Conservation (phyloP, 1,140 invertebrate genomes). For the Anadara kagoshimensis region DNA sequence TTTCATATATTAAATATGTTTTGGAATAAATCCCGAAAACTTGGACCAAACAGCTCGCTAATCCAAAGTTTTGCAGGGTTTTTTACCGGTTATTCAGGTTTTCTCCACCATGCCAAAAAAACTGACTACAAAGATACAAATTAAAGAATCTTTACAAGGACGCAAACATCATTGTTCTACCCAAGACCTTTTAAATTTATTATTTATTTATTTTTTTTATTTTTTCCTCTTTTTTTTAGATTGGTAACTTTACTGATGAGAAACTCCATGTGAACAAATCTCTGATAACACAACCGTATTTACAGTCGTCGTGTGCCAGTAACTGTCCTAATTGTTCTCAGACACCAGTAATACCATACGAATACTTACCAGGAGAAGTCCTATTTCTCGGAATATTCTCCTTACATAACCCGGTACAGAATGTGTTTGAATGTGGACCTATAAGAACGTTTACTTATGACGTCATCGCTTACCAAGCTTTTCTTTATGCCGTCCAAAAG, state of each 20-base stretch:
- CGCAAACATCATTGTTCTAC: too few species aligned
- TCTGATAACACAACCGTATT: background rate
- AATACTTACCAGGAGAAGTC: slow-evolving; percentile 50
- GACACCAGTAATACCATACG: slow-evolving; percentile 42
- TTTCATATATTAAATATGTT: too few species aligned
- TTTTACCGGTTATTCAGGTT: too few species aligned
- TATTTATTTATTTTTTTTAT: background rate
- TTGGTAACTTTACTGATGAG: slow-evolving; percentile 30
- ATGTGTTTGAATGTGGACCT: slow-evolving; percentile 51
- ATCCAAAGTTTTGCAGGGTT: too few species aligned
- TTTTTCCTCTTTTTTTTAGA: slow-evolving; percentile 18
- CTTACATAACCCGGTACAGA: slow-evolving; percentile 45
- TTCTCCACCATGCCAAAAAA: too few species aligned
- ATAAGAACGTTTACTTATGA: slow-evolving; percentile 53
- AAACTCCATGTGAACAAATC: slow-evolving; percentile 29
- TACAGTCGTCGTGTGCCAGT: slow-evolving; percentile 42
- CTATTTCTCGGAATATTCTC: slow-evolving; percentile 64
- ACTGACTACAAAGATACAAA: too few species aligned
- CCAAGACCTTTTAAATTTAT: too few species aligned
- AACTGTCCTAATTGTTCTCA: slow-evolving; percentile 50
- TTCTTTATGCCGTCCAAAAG: slow-evolving; percentile 54
- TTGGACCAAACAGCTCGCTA: too few species aligned
- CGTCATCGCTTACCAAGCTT: slow-evolving; percentile 55
- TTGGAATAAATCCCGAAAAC: too few species aligned
- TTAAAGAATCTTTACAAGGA: too few species aligned